phyloP scores from a whole-genome alignment of 2,888 invertebrate species.

The Biston stratarius region DNA sequence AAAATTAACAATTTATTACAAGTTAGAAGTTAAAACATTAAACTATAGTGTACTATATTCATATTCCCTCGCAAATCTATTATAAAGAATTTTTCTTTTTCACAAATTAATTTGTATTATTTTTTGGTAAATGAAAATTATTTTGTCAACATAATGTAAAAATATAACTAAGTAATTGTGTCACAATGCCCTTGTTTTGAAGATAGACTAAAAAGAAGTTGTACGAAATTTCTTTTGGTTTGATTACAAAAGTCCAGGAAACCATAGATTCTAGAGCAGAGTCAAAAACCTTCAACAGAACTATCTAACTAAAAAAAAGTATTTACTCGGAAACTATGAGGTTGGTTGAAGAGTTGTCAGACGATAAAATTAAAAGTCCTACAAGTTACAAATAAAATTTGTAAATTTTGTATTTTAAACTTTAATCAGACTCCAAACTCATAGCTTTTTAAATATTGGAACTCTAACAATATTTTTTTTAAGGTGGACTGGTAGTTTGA shows the following conservation, averaged over 20 bases:
- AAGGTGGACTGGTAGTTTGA: too few species aligned
- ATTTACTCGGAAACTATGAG: too few species aligned
- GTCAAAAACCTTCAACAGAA: too few species aligned
- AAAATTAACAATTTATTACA: constrained; percentile 81
- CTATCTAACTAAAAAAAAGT: too few species aligned
- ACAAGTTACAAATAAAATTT: too few species aligned
- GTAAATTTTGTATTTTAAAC: too few species aligned
- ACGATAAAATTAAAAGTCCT: too few species aligned
- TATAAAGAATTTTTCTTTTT: constrained; percentile 36
- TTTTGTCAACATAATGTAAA: constrained; percentile 68
- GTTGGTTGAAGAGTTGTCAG: too few species aligned
- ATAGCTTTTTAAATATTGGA: too few species aligned
- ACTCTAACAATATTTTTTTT: too few species aligned
- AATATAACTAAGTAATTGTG: constrained; percentile 69
- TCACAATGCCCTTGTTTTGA: constrained; percentile 47
- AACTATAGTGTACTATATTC: constrained; percentile 71
- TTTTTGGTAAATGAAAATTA: constrained; percentile 66
- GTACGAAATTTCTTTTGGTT: background rate
- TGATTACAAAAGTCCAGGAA: constrained; percentile 9
- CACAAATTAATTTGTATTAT: constrained; percentile 54
- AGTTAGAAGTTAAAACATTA: constrained; percentile 76
- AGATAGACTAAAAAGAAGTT: constrained; percentile 1
- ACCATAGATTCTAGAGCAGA: too few species aligned
- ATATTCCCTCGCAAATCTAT: constrained; percentile 20
- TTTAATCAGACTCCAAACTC: too few species aligned